phyloP scores from a whole-genome alignment of 1,140 invertebrate species.

The Nylanderia fulva region DNA sequence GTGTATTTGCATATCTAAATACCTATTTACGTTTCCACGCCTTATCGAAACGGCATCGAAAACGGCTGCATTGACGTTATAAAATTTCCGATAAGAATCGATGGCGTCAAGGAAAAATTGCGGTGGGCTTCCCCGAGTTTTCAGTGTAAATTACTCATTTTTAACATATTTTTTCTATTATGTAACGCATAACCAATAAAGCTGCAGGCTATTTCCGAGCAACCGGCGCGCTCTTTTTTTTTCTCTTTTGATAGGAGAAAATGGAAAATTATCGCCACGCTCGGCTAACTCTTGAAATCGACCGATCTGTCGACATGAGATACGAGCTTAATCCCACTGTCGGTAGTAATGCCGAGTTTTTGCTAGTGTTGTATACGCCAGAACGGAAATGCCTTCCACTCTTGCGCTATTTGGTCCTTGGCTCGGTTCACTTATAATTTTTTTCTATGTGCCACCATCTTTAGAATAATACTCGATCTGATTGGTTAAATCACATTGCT shows the following conservation, averaged over 20 bases:
- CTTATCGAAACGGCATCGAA: slow-evolving; percentile 51
- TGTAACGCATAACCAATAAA: slow-evolving; percentile 32
- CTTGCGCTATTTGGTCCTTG: slow-evolving; percentile 57
- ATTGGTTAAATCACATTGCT: slow-evolving; percentile 24
- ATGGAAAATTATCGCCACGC: slow-evolving; percentile 74
- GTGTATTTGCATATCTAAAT: slow-evolving; percentile 27
- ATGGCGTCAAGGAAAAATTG: slow-evolving; percentile 33
- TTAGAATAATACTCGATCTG: slow-evolving; percentile 11
- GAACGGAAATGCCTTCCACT: slow-evolving; percentile 69
- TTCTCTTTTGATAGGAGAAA: slow-evolving; percentile 58
- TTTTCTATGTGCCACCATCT: slow-evolving; percentile 38
- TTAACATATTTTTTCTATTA: slow-evolving; percentile 54
- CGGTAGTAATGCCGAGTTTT: slow-evolving; percentile 61
- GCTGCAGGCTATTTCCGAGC: slow-evolving; percentile 48
- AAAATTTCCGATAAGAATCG: slow-evolving; percentile 62
- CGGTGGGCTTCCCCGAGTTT: slow-evolving; percentile 66
- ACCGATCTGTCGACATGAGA: slow-evolving; percentile 70
- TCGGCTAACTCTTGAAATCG: slow-evolving; percentile 72
- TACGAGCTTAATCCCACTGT: slow-evolving; percentile 47
- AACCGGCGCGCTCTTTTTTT: slow-evolving; percentile 6
- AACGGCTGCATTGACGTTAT: slow-evolving; percentile 40
- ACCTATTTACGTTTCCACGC: not conserved
- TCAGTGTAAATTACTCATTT: slow-evolving; percentile 30
- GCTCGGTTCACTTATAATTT: slow-evolving; percentile 43
- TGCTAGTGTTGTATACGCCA: slow-evolving; percentile 27